These are phyloP conservation scores for Noctilio leporinus DNA, from an alignment of 2,113 vertebrate genomes.

Conservation along the genomic window DNA sequence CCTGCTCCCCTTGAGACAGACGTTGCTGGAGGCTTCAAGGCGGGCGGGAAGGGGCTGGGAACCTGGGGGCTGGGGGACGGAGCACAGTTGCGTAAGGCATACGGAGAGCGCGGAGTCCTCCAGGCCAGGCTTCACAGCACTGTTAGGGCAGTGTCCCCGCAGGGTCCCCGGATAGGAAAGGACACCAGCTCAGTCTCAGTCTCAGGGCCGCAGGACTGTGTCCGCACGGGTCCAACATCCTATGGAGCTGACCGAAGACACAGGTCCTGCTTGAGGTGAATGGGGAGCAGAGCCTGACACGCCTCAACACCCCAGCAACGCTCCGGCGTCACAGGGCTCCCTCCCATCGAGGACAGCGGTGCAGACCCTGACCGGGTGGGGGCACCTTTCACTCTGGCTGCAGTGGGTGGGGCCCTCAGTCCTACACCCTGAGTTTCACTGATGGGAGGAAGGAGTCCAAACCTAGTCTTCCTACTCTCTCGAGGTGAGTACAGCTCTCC, in stretches of 20 bases:
- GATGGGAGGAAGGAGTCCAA: background rate
- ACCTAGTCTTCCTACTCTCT: background rate
- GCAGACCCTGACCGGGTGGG: background rate
- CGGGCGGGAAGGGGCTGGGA: background rate
- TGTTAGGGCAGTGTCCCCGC: background rate
- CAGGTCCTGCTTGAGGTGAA: background rate
- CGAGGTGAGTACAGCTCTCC: background rate
- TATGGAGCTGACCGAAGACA: background rate
- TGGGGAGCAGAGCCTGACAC: background rate
- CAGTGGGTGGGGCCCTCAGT: background rate
- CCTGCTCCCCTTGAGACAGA: constrained; percentile 36
- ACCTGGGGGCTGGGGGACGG: constrained; percentile 59
- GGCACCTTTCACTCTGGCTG: background rate
- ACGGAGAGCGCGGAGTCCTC: constrained; percentile 62
- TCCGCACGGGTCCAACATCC: background rate
- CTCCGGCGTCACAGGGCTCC: background rate
- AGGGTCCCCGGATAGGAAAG: background rate
- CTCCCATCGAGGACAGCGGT: background rate
- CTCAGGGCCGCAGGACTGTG: background rate
- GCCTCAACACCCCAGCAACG: background rate
- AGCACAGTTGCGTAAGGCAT: constrained; percentile 80
- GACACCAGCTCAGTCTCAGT: background rate
- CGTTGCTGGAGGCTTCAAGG: constrained; percentile 53
- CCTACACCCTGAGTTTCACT: background rate
- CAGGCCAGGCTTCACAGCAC: background rate